phyloP scores from a whole-genome alignment of 1,140 invertebrate species.

The Scylla paramamosain region DNA sequence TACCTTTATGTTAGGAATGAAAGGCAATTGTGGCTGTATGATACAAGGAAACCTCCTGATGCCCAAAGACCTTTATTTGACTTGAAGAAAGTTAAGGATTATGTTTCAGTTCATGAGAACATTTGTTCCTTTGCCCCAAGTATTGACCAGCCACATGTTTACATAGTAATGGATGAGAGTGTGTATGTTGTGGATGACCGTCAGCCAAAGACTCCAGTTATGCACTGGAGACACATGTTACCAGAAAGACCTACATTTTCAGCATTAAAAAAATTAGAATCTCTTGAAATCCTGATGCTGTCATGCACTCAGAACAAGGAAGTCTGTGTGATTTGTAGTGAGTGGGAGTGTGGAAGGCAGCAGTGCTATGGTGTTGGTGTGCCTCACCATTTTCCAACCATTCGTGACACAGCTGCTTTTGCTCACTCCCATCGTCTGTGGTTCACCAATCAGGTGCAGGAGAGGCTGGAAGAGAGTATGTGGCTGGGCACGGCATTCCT shows the following conservation, averaged over 20 bases:
- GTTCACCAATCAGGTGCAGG: constrained; percentile 10
- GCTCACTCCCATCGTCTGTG: background rate
- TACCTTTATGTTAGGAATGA: background rate
- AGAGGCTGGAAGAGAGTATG: background rate
- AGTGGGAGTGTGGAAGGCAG: background rate
- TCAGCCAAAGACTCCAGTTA: background rate
- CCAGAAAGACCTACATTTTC: background rate
- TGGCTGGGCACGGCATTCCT: background rate
- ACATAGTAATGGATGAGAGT: background rate
- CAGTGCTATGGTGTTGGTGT: background rate
- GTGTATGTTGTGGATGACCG: constrained; percentile 1
- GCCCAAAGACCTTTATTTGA: background rate
- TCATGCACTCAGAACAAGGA: background rate
- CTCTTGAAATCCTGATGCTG: background rate
- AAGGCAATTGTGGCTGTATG: background rate
- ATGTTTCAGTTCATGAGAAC: background rate
- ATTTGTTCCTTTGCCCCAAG: background rate
- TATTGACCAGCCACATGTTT: background rate
- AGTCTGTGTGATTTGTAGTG: background rate
- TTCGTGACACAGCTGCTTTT: constrained; percentile 1
- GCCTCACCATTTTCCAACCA: background rate
- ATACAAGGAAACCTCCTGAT: background rate
- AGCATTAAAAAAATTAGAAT: background rate
- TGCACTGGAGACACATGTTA: constrained; percentile 11
- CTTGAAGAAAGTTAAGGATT: background rate